These are phyloP conservation scores for Palythoa caribaeorum DNA, from an alignment of 92 coral and sea anemone genomes.

Conservation along the genomic window DNA sequence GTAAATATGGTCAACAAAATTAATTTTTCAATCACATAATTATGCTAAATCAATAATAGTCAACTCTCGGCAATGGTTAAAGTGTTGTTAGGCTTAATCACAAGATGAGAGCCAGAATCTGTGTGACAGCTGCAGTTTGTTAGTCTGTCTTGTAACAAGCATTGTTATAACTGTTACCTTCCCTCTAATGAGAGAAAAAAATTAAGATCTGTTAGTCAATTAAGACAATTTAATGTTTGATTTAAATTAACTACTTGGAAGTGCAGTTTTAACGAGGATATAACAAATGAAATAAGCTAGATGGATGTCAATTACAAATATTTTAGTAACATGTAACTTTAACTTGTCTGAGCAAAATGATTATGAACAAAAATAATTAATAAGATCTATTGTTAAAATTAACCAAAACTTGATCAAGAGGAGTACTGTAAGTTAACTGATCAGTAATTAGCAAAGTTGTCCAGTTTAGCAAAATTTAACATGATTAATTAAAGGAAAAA, in stretches of 20 bases:
- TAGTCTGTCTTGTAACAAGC: constrained; percentile 45
- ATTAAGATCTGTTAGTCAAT: constrained; percentile 63
- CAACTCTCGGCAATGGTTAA: too few species aligned
- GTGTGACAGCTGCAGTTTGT: constrained; percentile 28
- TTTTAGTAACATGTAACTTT: not conserved
- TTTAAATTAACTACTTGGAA: not conserved
- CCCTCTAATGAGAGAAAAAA: constrained; percentile 70
- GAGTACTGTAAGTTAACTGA: not conserved
- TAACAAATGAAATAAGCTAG: not conserved
- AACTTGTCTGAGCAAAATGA: not conserved
- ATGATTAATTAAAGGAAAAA: not conserved
- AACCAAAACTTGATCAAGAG: not conserved
- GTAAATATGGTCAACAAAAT: too few species aligned
- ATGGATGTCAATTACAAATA: not conserved
- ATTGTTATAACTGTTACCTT: constrained; percentile 58
- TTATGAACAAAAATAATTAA: not conserved
- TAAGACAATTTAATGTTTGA: constrained; percentile 48
- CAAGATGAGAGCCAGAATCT: constrained; percentile 12
- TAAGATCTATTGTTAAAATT: not conserved
- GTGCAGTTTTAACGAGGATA: not conserved
- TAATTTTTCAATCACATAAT: too few species aligned
- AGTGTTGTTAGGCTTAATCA: constrained; percentile 28
- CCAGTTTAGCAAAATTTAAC: not conserved
- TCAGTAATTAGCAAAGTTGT: constrained; percentile 15
- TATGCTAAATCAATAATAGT: too few species aligned